Conservation (phyloP, 2,797 vertebrate genomes). For the Myotis vivesi region DNA sequence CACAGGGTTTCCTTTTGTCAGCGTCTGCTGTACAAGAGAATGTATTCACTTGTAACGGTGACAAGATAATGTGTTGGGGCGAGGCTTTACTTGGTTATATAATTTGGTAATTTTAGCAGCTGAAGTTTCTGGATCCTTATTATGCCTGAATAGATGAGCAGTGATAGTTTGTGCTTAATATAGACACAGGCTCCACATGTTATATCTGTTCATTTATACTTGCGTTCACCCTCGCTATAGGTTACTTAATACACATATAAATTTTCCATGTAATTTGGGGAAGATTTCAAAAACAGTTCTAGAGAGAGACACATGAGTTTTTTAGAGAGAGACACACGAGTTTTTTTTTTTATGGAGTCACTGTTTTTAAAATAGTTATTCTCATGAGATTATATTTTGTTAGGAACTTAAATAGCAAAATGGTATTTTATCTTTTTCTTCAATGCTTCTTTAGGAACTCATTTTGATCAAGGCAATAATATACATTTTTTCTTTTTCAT, state of each 20-base stretch:
- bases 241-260: neutral
- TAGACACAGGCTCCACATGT: neutral
- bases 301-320: neutral
- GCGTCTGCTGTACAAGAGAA: neutral
- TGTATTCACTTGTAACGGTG: neutral
- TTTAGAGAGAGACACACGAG: neutral
- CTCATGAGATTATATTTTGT: neutral
- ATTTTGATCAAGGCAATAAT: neutral
- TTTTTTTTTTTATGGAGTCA: neutral
- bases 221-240: neutral
- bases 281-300: neutral
- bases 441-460: neutral
- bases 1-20: neutral
- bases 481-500: neutral
- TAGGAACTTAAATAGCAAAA: constrained; percentile 22
- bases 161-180: neutral
- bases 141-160: neutral
- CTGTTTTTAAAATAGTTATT: constrained; percentile 16
- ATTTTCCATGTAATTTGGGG: neutral
- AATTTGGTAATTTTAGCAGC: neutral
- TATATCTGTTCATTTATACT: neutral
- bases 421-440: neutral
- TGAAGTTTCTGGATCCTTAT: neutral
- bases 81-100: neutral
- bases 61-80: neutral